phyloP scores from a whole-genome alignment of 2,113 vertebrate species.

The Cochlearius cochlearius region DNA sequence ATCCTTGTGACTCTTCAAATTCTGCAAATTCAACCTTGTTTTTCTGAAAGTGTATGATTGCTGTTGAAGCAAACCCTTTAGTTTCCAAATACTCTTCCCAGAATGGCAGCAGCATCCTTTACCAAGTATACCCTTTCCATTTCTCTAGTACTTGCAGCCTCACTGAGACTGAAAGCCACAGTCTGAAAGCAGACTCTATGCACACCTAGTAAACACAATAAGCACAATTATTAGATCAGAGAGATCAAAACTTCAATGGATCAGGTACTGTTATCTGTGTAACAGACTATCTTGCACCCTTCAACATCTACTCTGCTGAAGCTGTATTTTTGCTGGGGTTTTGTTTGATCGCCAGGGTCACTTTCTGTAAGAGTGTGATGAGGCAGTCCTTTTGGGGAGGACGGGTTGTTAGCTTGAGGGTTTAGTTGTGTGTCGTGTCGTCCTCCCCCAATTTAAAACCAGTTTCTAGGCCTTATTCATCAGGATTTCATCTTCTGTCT shows the following conservation, averaged over 20 bases:
- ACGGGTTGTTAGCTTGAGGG: not conserved
- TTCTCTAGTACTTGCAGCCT: not conserved
- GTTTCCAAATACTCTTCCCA: not conserved
- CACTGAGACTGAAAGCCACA: not conserved
- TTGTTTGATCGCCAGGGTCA: not conserved
- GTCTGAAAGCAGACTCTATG: too few species aligned
- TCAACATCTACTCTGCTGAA: not conserved
- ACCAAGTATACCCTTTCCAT: not conserved
- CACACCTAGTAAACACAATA: not conserved
- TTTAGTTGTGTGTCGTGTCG: too few species aligned
- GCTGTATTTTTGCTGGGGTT: not conserved
- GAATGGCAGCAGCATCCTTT: not conserved
- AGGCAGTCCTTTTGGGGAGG: not conserved
- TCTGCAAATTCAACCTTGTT: not conserved
- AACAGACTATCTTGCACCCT: not conserved
- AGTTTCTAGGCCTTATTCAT: not conserved
- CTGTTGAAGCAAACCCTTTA: not conserved
- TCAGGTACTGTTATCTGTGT: not conserved
- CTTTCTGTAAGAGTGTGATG: not conserved
- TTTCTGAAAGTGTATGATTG: not conserved
- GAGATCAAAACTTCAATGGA: not conserved
- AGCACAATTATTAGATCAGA: not conserved
- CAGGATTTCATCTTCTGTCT: not conserved
- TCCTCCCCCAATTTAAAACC: not conserved
- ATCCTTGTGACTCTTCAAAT: not conserved